phyloP scores from a whole-genome alignment of 2,797 vertebrate species.

The Taeniopygia guttata region DNA sequence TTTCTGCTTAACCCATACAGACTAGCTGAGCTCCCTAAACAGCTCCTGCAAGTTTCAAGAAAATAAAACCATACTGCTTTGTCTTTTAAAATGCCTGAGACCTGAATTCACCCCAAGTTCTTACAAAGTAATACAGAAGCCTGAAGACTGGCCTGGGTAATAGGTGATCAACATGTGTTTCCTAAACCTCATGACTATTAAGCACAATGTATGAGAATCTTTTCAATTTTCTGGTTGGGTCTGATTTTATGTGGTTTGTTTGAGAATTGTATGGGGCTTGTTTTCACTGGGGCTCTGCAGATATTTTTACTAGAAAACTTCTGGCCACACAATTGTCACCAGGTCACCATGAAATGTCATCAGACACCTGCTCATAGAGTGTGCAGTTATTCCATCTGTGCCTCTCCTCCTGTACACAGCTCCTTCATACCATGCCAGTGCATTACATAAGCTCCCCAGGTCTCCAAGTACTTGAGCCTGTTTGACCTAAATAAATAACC shows the following conservation, averaged over 20 bases:
- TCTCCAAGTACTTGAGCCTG: background rate
- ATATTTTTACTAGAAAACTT: background rate
- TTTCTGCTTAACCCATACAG: background rate
- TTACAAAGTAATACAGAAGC: background rate
- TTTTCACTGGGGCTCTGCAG: background rate
- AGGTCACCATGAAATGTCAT: background rate
- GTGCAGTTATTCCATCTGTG: background rate
- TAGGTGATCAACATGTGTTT: background rate
- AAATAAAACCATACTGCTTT: background rate
- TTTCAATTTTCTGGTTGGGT: background rate
- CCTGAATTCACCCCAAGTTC: background rate
- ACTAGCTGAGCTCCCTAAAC: background rate
- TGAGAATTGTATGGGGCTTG: background rate
- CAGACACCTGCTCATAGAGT: background rate
- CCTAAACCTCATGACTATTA: background rate
- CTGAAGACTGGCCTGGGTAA: background rate
- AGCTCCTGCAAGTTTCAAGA: background rate
- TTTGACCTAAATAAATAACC: background rate
- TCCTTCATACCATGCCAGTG: background rate
- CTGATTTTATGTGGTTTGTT: background rate
- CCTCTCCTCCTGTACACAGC: background rate
- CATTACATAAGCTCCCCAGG: background rate
- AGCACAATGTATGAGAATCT: background rate
- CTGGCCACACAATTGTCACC: background rate
- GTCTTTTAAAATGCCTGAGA: background rate